A percentile compares a stretch with the other conserved stretches of the same genome.
These are phyloP conservation scores for Halocynthia roretzi DNA, from an alignment of 23 tunicate species.

Conservation along the genomic window DNA sequence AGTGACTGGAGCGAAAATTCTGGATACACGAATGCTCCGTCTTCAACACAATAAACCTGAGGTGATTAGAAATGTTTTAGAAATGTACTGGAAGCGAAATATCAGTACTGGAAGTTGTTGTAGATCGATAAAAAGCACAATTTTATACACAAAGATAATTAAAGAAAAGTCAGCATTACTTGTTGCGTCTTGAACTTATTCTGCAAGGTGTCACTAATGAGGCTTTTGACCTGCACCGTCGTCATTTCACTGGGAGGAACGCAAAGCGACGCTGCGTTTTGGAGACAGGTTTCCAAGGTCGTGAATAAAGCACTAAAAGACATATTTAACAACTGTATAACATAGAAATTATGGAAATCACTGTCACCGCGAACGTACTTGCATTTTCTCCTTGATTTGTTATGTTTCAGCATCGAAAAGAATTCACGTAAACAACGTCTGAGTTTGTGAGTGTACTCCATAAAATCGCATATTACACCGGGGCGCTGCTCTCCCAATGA, in stretches of 20 bases:
- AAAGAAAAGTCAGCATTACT: slow-evolving; percentile 11
- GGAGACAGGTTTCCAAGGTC: slow-evolving; percentile 47
- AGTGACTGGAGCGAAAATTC: slow-evolving; percentile 54
- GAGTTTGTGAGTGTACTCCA: slow-evolving; percentile 59
- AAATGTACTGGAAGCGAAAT: background rate
- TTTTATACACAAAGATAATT: background rate
- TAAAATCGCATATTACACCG: slow-evolving; percentile 44
- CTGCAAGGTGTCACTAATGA: slow-evolving; percentile 30
- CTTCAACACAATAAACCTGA: slow-evolving; percentile 85
- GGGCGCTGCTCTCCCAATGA: slow-evolving; percentile 9
- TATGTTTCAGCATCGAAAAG: slow-evolving; percentile 32
- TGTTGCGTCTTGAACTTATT: slow-evolving; percentile 47
- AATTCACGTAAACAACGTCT: slow-evolving; percentile 45
- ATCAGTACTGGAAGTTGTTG: background rate
- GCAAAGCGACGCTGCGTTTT: slow-evolving; percentile 39
- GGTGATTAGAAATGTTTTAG: background rate
- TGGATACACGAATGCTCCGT: slow-evolving; percentile 90
- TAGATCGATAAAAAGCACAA: background rate
- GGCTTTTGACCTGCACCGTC: slow-evolving; percentile 19
- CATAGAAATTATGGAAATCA: background rate
- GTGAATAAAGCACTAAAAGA: too few relatives aligned
- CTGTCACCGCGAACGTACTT: slow-evolving; percentile 9
- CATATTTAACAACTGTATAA: background rate
- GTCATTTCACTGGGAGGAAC: slow-evolving; percentile 50
- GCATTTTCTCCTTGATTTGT: slow-evolving; percentile 13